phyloP scores from a whole-genome alignment of 2,888 invertebrate species.

The Caenorhabditis becei region DNA sequence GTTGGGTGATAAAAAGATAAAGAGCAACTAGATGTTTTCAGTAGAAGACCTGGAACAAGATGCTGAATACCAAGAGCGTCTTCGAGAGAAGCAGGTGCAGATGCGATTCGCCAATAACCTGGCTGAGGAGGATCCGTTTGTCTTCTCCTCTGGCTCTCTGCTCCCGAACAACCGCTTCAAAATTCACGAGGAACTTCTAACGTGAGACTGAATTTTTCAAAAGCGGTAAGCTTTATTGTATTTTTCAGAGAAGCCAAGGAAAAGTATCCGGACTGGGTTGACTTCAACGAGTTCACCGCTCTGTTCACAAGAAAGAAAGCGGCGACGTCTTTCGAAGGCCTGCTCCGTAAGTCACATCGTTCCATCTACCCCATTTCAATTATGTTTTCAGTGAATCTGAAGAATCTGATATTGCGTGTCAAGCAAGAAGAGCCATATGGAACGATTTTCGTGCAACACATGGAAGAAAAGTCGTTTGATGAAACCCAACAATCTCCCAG shows the following conservation, averaged over 20 bases:
- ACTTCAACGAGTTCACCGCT: conserved; percentile 31
- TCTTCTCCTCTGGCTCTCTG: conserved; percentile 29
- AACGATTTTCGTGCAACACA: conserved; percentile 5
- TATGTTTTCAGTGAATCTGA: conserved; percentile 29
- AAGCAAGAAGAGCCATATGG: conserved; percentile 27
- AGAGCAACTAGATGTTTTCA: conserved; percentile 1
- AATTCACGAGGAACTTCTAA: conserved; percentile 19
- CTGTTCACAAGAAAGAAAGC: conserved; percentile 19
- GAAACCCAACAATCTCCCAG: background rate
- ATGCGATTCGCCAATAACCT: background rate
- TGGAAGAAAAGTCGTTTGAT: background rate
- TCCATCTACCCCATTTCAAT: background rate
- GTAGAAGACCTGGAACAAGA: conserved; percentile 19
- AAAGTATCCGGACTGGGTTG: conserved; percentile 17
- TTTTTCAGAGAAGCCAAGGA: conserved; percentile 14
- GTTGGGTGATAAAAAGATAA: background rate
- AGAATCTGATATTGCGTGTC: conserved; percentile 16
- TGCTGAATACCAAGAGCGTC: background rate
- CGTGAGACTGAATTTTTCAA: conserved; percentile 5
- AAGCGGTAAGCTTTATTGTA: background rate
- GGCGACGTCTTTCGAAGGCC: conserved; percentile 28
- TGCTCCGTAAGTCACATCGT: conserved; percentile 16
- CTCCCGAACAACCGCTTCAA: background rate
- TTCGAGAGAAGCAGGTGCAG: background rate
- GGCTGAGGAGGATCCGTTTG: conserved; percentile 13